Evolutionary conservation across 1,140 invertebrate genomes (phyloP), one percentile per base, ranked within the genome.

Genomic region (Aphelenchoides avenae): DNA sequence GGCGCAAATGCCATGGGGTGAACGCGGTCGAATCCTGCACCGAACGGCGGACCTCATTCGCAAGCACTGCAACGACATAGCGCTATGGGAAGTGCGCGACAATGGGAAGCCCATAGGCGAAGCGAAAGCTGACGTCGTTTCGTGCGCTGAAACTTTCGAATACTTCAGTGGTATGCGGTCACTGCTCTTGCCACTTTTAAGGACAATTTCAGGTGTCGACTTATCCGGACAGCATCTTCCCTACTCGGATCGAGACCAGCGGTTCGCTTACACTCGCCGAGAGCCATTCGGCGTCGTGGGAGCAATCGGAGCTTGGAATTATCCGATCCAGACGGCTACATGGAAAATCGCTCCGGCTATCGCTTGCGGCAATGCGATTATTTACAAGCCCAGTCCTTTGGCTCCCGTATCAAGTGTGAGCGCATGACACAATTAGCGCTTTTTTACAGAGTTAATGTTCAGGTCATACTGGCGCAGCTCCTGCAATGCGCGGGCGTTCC

Each of bases 371-470:
- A 84, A 84, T 69, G 66, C 79, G 13, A 66, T 80, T 57, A 78
- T 84, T 2, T 84, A 82, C 61, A 84, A 84, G 61, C 83, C 83
- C 20, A 82, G 82, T 34, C 81, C 76, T 9, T 71, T 82, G 5
- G 81, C 82, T 4, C 83, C 83, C 1, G 59, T 83, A 0, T 81
- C 81, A 11, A 78, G 80, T 40, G 52, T 63, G 13, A 11, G 54
- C 20, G 1, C 49, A 61, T 66, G 7, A 3, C 13, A 55, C 7
- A 22, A 62, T 46, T 44, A 46, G 13, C 15, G n/a, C 3, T 51
- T 4, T 44, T 7, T n/a, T 49, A 18, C 48, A 51, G 5, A 6
- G 15, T 3, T 20, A 13, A 0, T 30, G 48, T 61, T 33, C 20
- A 65, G 66, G 76, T 83, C 9, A 72, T 81, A 50, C 64, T 84